Base-by-base conservation (phyloP, 2,797 vertebrate genomes). In the Peromyscus aztecus region DNA sequence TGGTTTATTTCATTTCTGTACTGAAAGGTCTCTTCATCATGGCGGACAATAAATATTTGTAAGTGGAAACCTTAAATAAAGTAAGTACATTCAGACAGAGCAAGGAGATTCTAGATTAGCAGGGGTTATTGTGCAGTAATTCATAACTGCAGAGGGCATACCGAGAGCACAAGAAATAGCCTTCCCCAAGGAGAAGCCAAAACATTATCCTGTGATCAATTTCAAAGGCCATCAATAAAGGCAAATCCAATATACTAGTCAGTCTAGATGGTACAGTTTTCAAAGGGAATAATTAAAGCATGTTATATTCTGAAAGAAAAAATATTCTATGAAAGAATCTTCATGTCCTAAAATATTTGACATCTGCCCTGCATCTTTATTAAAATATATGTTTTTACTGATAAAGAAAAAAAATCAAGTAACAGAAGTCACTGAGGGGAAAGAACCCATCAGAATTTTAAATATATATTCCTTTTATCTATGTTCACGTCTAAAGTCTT, bases 261-360 rank as follows among this genome's bases (percentile, higher is more conserved):
- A 90, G 9, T 21, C 27, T 65, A 83, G 14, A 90, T 89, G 13
- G 16, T 37, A 59, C 13, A 84, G 43, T 94, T 95, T 90, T 75
- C 37, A 82, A 96, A 91, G 40, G n/a, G 7, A 67, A 19, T 95
- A 90, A 46, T 61, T 92, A 88, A 73, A 11, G 34, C 63, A 31
- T 40, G 31, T 73, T 88, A 88, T 71, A 24, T 63, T 43, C 73
- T 49, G 14, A 88, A 76, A 81, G 77, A 95, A 94, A 96, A 29
- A 85, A 59, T 76, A 71, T 40, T 96, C 2, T 88, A n/a, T 69
- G 23, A 95, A 94, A 94, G 52, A 63, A 67, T 67, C 46, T 96
- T 96, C 16, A 85, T 59, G 84, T 43, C 3, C 37, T 75, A 94
- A 91, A 96, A 69, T 94, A 95, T 82, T 93, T 95, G 40, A 90